These are phyloP conservation scores for Anoplolepis gracilipes DNA, from an alignment of 1,140 invertebrate genomes.

Conservation along the genomic window DNA sequence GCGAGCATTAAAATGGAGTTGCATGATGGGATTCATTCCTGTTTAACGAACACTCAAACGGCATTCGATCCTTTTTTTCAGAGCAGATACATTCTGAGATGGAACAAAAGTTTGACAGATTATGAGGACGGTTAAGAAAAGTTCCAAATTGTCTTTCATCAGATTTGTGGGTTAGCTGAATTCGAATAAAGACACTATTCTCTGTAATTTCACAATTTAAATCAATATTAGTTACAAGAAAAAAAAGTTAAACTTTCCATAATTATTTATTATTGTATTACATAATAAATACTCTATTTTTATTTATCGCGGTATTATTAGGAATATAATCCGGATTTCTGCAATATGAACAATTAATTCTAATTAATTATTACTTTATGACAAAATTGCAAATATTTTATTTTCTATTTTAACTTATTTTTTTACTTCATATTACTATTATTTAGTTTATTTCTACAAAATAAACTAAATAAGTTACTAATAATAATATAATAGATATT, in stretches of 20 bases:
- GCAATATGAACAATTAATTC: not conserved
- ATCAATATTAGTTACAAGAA: not conserved
- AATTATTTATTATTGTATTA: not conserved
- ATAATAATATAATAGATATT: not conserved
- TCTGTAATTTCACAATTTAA: not conserved
- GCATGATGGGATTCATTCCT: not conserved
- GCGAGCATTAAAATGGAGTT: not conserved
- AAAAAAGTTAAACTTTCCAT: not conserved
- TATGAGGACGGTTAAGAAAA: not conserved
- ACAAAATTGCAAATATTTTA: conserved; percentile 1
- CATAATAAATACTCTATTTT: not conserved
- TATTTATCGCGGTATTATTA: not conserved
- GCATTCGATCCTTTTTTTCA: not conserved
- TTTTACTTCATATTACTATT: not conserved
- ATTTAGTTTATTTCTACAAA: too few species aligned
- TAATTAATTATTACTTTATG: not conserved
- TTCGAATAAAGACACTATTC: not conserved
- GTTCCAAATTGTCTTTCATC: not conserved
- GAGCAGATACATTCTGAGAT: not conserved
- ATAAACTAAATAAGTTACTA: not conserved
- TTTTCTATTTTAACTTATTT: not conserved
- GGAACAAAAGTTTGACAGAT: not conserved
- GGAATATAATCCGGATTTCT: not conserved
- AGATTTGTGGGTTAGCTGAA: not conserved
- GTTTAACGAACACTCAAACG: not conserved